Evolutionary conservation across 1,140 invertebrate species (phyloP).

Genomic region (Helicorthomorpha holstii): DNA sequence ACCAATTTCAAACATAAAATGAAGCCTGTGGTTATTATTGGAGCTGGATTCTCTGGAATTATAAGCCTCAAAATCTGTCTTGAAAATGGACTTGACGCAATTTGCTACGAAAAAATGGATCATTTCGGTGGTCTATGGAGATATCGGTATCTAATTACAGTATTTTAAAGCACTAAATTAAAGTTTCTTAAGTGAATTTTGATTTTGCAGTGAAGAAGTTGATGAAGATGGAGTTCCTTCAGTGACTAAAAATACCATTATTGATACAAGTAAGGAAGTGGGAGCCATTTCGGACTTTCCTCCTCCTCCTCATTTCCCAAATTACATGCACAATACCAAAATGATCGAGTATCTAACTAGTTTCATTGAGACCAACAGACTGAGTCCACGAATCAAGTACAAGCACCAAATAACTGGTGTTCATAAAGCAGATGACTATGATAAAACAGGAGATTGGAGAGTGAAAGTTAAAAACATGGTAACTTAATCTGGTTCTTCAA

Average conservation of each 20-base stretch:
- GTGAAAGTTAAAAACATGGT: slow-evolving; percentile 14
- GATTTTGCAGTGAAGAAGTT: slow-evolving; percentile 15
- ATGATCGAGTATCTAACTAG: slow-evolving; percentile 26
- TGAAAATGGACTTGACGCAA: slow-evolving; percentile 11
- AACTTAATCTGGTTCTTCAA: background rate
- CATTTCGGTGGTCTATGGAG: slow-evolving; percentile 36
- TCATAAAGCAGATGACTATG: slow-evolving; percentile 18
- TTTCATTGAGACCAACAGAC: slow-evolving; percentile 25
- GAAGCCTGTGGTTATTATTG: background rate
- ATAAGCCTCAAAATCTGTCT: background rate
- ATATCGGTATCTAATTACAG: slow-evolving; percentile 16
- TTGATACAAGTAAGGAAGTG: slow-evolving; percentile 29
- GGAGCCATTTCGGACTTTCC: slow-evolving; percentile 25
- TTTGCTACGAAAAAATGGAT: slow-evolving; percentile 30
- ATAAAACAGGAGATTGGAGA: slow-evolving; percentile 23
- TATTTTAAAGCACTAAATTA: too few species aligned
- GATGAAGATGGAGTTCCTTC: slow-evolving; percentile 18
- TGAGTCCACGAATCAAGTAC: slow-evolving; percentile 23
- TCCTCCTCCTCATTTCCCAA: slow-evolving; percentile 25
- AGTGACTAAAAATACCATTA: slow-evolving; percentile 22
- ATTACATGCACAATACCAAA: slow-evolving; percentile 28
- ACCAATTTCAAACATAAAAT: background rate
- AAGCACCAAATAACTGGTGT: slow-evolving; percentile 21
- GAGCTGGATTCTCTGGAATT: slow-evolving; percentile 3
- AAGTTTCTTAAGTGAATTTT: background rate